phyloP scores from a whole-genome alignment of 2,113 vertebrate genomes.

The Lampris megalopsis region DNA sequence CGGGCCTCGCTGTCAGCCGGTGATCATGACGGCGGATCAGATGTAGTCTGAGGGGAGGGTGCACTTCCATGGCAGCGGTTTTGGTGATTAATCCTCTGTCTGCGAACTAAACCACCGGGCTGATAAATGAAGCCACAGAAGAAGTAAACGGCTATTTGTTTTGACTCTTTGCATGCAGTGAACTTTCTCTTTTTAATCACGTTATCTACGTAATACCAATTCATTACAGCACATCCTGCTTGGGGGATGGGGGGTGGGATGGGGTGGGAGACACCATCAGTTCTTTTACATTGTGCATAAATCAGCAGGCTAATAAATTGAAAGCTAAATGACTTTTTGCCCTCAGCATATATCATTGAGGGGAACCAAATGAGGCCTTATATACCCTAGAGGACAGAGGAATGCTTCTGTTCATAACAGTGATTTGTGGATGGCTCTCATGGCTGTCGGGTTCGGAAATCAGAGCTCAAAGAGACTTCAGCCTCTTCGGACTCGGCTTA shows the following conservation, averaged over 20 bases:
- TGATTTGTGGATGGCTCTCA: conserved; percentile 79
- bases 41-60: not conserved
- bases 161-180: conserved; percentile 72
- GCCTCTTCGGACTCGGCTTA: conserved; percentile 23
- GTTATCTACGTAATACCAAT: conserved; percentile 86
- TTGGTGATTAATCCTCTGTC: conserved; percentile 36
- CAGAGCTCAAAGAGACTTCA: conserved; percentile 32
- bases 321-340: conserved; percentile 84
- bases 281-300: conserved; percentile 90
- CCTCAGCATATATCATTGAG: conserved; percentile 79
- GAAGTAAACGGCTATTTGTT: conserved; percentile 36
- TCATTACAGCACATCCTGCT: conserved; percentile 80
- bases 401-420: conserved; percentile 83
- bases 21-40: conserved; percentile 4
- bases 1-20: not conserved
- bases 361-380: conserved; percentile 75
- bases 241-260: conserved; percentile 73
- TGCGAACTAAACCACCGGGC: conserved; percentile 27
- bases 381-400: conserved; percentile 82
- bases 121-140: conserved; percentile 60
- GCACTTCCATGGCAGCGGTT: not conserved
- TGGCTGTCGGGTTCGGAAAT: conserved; percentile 52
- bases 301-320: conserved; percentile 88
- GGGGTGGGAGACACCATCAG: conserved; percentile 81
- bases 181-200: conserved; percentile 83